These are phyloP conservation scores for Macrotis lagotis DNA, from an alignment of 2,113 vertebrate genomes.

Conservation along the genomic window DNA sequence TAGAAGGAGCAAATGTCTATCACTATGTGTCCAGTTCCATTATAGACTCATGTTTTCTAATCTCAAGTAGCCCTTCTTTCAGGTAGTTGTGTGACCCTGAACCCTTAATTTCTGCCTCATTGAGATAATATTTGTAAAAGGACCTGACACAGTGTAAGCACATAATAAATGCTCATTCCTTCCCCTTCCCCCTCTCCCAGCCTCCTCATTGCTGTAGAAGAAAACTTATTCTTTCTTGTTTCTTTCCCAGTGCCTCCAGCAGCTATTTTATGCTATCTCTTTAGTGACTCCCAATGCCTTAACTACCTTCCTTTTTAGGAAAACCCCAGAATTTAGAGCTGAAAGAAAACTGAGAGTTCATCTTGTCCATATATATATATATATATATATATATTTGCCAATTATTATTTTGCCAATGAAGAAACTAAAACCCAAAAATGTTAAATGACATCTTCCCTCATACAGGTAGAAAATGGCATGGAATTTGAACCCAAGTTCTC, in stretches of 20 bases:
- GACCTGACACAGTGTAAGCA: not conserved
- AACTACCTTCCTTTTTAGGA: not conserved
- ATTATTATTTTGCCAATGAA: not conserved
- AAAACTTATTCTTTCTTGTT: not conserved
- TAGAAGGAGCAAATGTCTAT: not conserved
- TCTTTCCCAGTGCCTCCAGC: not conserved
- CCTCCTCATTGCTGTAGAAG: not conserved
- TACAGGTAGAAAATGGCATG: not conserved
- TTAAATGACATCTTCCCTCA: not conserved
- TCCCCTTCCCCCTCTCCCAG: not conserved
- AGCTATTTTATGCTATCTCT: too few species aligned
- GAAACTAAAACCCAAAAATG: not conserved
- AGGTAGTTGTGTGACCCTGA: too few species aligned
- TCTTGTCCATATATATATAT: not conserved
- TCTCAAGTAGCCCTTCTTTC: not conserved
- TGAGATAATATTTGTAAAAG: not conserved
- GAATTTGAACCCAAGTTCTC: not conserved
- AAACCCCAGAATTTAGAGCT: not conserved
- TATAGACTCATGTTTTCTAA: not conserved
- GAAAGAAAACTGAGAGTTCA: not conserved
- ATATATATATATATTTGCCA: too few species aligned
- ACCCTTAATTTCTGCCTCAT: not conserved
- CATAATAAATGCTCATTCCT: not conserved
- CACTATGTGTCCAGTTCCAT: not conserved
- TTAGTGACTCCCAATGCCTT: too few species aligned